Evolutionary conservation across 2,888 invertebrate genomes (phyloP).

Genomic region (Melangyna quadrimaculata): DNA sequence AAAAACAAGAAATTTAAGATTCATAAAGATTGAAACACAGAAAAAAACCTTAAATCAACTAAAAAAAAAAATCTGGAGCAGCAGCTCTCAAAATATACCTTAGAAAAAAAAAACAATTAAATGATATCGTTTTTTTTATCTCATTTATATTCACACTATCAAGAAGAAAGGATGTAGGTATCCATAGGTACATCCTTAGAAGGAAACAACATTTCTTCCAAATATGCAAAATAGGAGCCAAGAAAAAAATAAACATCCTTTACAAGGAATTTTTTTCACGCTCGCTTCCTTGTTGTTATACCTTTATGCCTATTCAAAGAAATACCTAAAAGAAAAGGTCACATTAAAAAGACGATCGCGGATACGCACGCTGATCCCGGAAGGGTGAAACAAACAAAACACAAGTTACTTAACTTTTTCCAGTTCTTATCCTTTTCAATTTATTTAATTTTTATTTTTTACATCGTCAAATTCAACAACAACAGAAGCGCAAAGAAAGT

Average conservation of each 20-base stretch:
- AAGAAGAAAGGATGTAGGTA: not conserved
- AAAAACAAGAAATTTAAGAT: not conserved
- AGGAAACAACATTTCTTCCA: not conserved
- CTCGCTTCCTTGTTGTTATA: not conserved
- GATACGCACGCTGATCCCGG: slow-evolving; percentile 48
- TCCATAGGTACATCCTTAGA: not conserved
- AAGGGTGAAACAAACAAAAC: slow-evolving; percentile 50
- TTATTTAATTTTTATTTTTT: slow-evolving; percentile 11
- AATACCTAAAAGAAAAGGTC: slow-evolving; percentile 13
- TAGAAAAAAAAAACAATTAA: slow-evolving; percentile 10
- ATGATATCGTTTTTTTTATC: slow-evolving; percentile 33
- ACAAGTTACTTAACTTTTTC: slow-evolving; percentile 65
- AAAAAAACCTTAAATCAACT: not conserved
- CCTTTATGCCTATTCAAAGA: not conserved
- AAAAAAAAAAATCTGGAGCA: not conserved
- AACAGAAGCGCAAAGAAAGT: slow-evolving; percentile 4
- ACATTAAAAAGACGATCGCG: slow-evolving; percentile 59
- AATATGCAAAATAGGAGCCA: slow-evolving; percentile 23
- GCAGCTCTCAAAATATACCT: not conserved
- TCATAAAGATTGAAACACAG: not conserved
- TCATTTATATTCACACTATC: slow-evolving; percentile 37
- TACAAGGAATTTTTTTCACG: slow-evolving; percentile 1
- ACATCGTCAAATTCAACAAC: not conserved
- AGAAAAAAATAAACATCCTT: not conserved
- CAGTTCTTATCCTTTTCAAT: slow-evolving; percentile 50